phyloP scores from a whole-genome alignment of 2,888 invertebrate species.

The Abrostola triplasia region DNA sequence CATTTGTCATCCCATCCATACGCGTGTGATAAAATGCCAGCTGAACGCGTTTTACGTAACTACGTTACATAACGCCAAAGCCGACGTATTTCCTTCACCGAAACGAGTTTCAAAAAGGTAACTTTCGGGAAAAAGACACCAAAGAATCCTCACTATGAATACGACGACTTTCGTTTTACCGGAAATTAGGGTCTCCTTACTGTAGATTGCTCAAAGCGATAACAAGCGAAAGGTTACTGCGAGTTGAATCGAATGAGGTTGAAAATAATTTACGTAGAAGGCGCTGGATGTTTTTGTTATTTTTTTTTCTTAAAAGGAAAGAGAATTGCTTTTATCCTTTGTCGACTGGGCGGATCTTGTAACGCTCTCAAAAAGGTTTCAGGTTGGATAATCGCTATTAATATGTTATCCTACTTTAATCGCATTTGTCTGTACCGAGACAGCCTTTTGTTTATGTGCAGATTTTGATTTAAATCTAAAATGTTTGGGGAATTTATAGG shows the following conservation, averaged over 20 bases:
- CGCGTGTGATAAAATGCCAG: constrained; percentile 16
- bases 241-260: constrained; percentile 62
- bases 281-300: constrained; percentile 43
- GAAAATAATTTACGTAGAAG: constrained; percentile 63
- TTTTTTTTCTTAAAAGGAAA: constrained; percentile 36
- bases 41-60: constrained; percentile 21
- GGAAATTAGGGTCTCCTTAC: constrained; percentile 58
- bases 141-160: constrained; percentile 41
- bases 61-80: constrained; percentile 10
- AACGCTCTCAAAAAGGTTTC: constrained; percentile 31
- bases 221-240: constrained; percentile 64
- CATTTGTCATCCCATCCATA: constrained; percentile 44
- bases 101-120: constrained; percentile 45
- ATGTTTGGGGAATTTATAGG: background rate
- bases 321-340: constrained; percentile 49
- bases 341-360: constrained; percentile 32
- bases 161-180: constrained; percentile 48
- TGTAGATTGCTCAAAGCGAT: constrained; percentile 66
- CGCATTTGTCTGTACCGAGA: constrained; percentile 11
- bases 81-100: constrained; percentile 38
- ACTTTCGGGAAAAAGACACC: constrained; percentile 42
- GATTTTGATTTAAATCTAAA: constrained; percentile 15
- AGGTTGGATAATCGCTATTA: constrained; percentile 22
- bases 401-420: constrained; percentile 39
- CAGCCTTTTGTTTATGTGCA: constrained; percentile 17